A percentile compares a stretch with the other conserved stretches of the same genome.
phyloP scores from a whole-genome alignment of 2,888 invertebrate species.

The Lobophora halterata region DNA sequence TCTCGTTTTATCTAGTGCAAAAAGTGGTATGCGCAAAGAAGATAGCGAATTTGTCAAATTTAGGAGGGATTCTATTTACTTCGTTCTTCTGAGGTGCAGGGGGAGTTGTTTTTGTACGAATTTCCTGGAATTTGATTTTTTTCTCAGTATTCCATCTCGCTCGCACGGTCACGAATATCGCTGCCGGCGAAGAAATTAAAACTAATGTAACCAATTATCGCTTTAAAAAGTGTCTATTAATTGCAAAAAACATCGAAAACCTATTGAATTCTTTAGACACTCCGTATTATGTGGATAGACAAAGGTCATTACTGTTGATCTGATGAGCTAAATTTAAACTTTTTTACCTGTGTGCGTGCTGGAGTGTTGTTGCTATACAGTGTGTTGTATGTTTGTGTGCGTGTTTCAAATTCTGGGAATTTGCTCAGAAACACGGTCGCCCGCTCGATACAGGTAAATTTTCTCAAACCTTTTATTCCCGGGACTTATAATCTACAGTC shows the following conservation, averaged over 20 bases:
- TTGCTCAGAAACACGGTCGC: slow-evolving; percentile 37
- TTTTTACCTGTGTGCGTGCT: slow-evolving; percentile 43
- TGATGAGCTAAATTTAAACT: slow-evolving; percentile 64
- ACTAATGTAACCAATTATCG: slow-evolving; percentile 25
- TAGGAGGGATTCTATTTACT: not conserved
- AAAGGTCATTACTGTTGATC: slow-evolving; percentile 54
- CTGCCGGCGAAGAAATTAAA: slow-evolving; percentile 22
- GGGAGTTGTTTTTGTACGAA: slow-evolving; percentile 35
- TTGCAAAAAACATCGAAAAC: slow-evolving; percentile 20
- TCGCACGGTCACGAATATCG: slow-evolving; percentile 28
- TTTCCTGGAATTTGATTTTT: slow-evolving; percentile 45
- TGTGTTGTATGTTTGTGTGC: slow-evolving; percentile 49
- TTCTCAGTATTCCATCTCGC: slow-evolving; percentile 35
- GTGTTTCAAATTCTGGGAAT: slow-evolving; percentile 70
- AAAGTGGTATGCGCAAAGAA: too few species aligned
- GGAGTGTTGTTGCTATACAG: slow-evolving; percentile 20
- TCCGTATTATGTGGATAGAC: slow-evolving; percentile 14
- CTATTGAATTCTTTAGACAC: slow-evolving; percentile 5
- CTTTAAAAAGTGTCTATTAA: slow-evolving; percentile 13
- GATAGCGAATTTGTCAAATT: too few species aligned
- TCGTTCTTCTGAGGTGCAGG: slow-evolving; percentile 10
- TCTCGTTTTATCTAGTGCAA: too few species aligned
- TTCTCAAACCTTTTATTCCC: slow-evolving; percentile 23
- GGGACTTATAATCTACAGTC: slow-evolving; percentile 1
- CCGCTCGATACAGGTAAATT: slow-evolving; percentile 62